Evolutionary conservation across 2,113 vertebrate genomes (phyloP).

Genomic region (Puntigrus tetrazona): DNA sequence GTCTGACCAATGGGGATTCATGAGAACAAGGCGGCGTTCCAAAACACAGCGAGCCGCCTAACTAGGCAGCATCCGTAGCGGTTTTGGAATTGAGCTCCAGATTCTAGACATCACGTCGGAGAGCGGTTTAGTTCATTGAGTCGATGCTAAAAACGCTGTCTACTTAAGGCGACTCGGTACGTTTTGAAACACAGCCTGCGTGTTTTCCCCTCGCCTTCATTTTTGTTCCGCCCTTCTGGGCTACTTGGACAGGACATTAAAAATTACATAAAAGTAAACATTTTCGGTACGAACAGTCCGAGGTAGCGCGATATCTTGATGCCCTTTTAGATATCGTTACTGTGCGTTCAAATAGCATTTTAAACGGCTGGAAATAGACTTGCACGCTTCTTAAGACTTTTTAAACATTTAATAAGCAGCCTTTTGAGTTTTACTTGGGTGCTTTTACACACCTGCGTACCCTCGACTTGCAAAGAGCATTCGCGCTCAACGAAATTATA

Average conservation of each 20-base stretch:
- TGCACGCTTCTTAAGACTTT: not conserved
- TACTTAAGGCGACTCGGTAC: not conserved
- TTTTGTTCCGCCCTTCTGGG: conserved; percentile 47
- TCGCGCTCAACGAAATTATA: too few relatives aligned
- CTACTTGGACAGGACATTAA: conserved; percentile 30
- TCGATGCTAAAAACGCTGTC: not conserved
- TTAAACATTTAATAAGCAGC: not conserved
- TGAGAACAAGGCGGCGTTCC: not conserved
- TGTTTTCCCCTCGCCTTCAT: conserved; percentile 57
- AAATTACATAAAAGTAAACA: conserved; percentile 30
- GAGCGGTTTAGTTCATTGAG: not conserved
- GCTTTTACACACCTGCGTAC: not conserved
- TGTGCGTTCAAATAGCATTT: not conserved
- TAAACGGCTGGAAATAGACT: not conserved
- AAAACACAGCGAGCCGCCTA: not conserved
- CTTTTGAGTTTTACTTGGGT: not conserved
- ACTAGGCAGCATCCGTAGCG: not conserved
- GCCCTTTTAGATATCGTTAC: not conserved
- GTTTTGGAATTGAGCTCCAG: not conserved
- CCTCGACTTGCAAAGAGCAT: too few relatives aligned
- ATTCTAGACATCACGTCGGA: not conserved
- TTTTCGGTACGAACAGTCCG: not conserved
- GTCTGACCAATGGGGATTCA: conserved; percentile 68
- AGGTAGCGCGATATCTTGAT: not conserved
- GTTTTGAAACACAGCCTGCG: not conserved